phyloP scores from a whole-genome alignment of 1,140 invertebrate species.

The Tetramorium parvispinum region DNA sequence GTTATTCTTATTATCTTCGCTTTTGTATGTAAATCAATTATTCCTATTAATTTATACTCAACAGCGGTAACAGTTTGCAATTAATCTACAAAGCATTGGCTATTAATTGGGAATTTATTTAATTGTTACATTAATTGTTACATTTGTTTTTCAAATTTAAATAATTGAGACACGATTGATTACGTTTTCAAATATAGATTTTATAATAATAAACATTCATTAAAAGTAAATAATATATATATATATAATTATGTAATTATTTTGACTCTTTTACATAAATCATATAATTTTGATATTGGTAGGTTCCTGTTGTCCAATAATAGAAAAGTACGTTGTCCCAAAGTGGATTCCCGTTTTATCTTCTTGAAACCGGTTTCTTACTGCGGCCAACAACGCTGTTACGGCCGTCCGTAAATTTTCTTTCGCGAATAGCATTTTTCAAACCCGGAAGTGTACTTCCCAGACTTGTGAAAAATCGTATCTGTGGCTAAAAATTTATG shows the following conservation, averaged over 20 bases:
- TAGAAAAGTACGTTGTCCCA: conserved; percentile 18
- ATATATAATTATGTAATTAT: neutral
- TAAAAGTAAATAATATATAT: neutral
- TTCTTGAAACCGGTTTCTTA: conserved; percentile 47
- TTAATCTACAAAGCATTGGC: neutral
- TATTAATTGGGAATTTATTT: conserved; percentile 8
- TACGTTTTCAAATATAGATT: neutral
- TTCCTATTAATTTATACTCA: conserved; percentile 8
- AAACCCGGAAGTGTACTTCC: conserved; percentile 50
- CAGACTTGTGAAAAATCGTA: conserved; percentile 50
- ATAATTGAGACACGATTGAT: neutral
- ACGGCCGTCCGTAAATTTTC: conserved; percentile 51
- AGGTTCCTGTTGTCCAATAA: neutral
- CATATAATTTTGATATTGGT: neutral
- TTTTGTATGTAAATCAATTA: neutral
- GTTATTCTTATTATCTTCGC: neutral
- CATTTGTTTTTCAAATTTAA: neutral
- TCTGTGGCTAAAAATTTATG: conserved; percentile 55
- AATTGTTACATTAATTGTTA: neutral
- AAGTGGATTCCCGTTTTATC: conserved; percentile 27
- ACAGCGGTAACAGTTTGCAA: neutral
- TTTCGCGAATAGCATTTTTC: conserved; percentile 57
- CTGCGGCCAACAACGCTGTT: conserved; percentile 15
- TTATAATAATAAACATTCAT: neutral
- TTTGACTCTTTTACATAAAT: neutral